A percentile compares a stretch with the other conserved stretches of the same genome.
Conservation (phyloP, 2,113 vertebrate species). For the Tragelaphus imberbis region DNA sequence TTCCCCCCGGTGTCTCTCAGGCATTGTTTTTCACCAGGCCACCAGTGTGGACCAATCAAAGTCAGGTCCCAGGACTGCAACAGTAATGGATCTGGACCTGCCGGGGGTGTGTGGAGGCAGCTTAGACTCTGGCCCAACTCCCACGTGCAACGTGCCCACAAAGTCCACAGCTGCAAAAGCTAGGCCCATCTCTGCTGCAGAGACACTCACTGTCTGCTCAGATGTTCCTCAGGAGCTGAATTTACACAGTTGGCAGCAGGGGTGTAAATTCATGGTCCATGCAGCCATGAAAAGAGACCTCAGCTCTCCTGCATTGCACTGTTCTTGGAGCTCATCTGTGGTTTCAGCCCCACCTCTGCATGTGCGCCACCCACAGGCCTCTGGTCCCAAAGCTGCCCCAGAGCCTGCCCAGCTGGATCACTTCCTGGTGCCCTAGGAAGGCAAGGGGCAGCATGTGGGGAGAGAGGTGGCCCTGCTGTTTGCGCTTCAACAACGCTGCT, state of each 20-base stretch:
- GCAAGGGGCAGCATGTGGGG: background rate
- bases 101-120: background rate
- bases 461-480: background rate
- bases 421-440: background rate
- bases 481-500: accelerated
- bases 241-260: background rate
- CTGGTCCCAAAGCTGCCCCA: background rate
- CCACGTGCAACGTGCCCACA: background rate
- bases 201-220: too few relatives aligned
- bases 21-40: background rate
- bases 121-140: background rate
- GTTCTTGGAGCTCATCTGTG: background rate
- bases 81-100: background rate
- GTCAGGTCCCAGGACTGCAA: background rate
- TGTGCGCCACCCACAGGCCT: background rate
- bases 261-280: background rate
- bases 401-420: background rate
- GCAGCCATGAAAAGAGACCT: background rate
- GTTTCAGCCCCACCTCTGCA: background rate
- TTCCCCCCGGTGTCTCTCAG: background rate
- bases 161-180: background rate
- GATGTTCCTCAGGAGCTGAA: background rate
- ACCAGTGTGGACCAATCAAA: background rate
- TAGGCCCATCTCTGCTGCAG: background rate
- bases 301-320: background rate